Evolutionary conservation across 37 sponge, comb jelly and placozoan genomes (phyloP).

Genomic region (Diacarnus erythraeanus): DNA sequence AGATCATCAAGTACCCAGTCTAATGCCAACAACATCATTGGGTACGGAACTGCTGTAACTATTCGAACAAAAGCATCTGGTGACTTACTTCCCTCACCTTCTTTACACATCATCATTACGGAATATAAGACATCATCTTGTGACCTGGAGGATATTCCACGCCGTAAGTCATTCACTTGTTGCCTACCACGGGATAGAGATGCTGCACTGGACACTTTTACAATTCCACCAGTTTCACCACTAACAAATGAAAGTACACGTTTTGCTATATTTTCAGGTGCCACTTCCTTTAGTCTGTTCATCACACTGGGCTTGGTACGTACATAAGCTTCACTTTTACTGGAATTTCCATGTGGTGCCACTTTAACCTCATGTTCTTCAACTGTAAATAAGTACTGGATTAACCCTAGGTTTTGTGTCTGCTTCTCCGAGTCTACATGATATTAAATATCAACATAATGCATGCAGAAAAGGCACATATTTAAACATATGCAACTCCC

Average conservation of each 20-base stretch:
- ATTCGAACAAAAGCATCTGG: constrained; percentile 22
- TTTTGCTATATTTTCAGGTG: neutral
- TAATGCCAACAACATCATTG: constrained; percentile 33
- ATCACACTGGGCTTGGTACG: constrained; percentile 24
- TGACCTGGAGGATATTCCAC: neutral
- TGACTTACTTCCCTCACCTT: constrained; percentile 8
- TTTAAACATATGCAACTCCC: too few species aligned
- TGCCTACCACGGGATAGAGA: constrained; percentile 5
- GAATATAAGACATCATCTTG: constrained; percentile 19
- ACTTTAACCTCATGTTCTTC: constrained; percentile 11
- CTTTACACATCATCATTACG: constrained; percentile 42
- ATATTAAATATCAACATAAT: too few species aligned
- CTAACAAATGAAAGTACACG: constrained; percentile 3
- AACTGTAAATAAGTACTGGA: constrained; percentile 9
- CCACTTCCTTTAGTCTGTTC: constrained; percentile 7
- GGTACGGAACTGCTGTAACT: constrained; percentile 4
- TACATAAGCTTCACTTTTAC: constrained; percentile 5
- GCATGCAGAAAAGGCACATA: too few species aligned
- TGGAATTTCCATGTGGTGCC: constrained; percentile 35
- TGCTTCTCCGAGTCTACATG: too few species aligned
- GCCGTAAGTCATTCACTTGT: constrained; percentile 8
- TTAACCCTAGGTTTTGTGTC: constrained; percentile 2
- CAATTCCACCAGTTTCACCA: constrained; percentile 15
- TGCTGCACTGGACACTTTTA: constrained; percentile 22
- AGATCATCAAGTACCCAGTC: constrained; percentile 34